Conservation (phyloP, 2,888 invertebrate species). For the Peribatodes rhomboidaria region DNA sequence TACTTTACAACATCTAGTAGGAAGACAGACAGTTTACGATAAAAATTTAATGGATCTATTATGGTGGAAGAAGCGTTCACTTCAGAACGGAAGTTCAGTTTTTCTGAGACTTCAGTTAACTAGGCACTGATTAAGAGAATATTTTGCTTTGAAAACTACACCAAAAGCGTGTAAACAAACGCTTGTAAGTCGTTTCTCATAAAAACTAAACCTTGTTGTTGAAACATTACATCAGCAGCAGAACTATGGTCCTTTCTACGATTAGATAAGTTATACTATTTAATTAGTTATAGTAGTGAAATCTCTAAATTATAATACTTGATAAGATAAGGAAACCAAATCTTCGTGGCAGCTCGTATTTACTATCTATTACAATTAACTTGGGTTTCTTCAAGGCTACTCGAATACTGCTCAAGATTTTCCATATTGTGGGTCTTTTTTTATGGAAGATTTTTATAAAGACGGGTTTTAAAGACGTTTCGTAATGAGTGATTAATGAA, state of each 20-base stretch:
- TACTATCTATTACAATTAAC: constrained; percentile 2
- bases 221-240: constrained; percentile 9
- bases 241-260: constrained; percentile 11
- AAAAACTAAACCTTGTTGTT: constrained; percentile 3
- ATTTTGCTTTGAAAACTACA: too few relatives aligned
- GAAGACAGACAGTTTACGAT: too few relatives aligned
- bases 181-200: too few relatives aligned
- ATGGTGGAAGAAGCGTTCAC: too few relatives aligned
- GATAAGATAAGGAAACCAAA: constrained; percentile 11
- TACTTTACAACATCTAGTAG: too few relatives aligned
- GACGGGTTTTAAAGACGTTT: not conserved
- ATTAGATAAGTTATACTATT: constrained; percentile 17
- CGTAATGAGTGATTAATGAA: not conserved
- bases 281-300: constrained; percentile 12
- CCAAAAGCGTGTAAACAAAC: too few relatives aligned
- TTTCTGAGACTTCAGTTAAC: too few relatives aligned
- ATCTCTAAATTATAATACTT: not conserved
- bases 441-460: constrained; percentile 8
- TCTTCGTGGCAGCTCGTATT: not conserved
- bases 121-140: too few relatives aligned
- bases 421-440: constrained; percentile 4
- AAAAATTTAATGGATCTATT: too few relatives aligned
- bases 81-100: too few relatives aligned
- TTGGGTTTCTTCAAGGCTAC: constrained; percentile 17
- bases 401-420: constrained; percentile 2